Conservation (phyloP, 2,797 vertebrate genomes). For the Toxotes lorentzi region DNA sequence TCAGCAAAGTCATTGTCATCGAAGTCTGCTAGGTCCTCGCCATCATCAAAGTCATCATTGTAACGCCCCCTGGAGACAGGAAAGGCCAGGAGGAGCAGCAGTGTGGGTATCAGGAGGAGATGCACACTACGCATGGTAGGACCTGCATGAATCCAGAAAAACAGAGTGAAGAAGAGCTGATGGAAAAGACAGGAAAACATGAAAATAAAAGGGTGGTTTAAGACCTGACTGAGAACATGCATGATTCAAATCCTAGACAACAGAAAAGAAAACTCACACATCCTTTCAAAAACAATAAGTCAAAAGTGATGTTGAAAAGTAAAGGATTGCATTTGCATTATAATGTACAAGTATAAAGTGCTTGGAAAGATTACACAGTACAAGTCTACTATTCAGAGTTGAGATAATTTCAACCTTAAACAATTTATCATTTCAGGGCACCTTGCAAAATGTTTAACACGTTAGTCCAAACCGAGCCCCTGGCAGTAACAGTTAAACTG, state of each 20-base stretch:
- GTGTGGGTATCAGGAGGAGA: constrained; percentile 74
- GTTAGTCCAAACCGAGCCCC: neutral
- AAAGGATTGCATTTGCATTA: neutral
- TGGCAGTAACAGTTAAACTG: neutral
- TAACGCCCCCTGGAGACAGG: constrained; percentile 88
- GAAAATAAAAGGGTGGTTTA: constrained; percentile 31
- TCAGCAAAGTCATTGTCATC: constrained; percentile 99
- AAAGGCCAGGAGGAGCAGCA: constrained; percentile 81
- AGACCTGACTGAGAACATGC: neutral
- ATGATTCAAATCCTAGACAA: neutral
- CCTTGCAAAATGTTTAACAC: neutral
- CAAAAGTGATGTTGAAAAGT: neutral
- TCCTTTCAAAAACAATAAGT: neutral
- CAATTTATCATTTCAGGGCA: neutral
- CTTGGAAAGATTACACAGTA: neutral
- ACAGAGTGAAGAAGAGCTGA: constrained; percentile 4
- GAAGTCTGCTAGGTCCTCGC: constrained; percentile 95
- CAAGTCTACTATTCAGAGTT: neutral
- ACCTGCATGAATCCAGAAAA: constrained; percentile 38
- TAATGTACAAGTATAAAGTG: too few species aligned
- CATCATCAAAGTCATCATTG: constrained; percentile 94
- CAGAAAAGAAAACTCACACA: neutral
- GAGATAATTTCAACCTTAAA: neutral
- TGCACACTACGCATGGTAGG: constrained; percentile 73
- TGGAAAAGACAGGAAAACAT: neutral